Evolutionary conservation across 2,888 invertebrate genomes (phyloP).

Genomic region (Drosophila kanekoi): DNA sequence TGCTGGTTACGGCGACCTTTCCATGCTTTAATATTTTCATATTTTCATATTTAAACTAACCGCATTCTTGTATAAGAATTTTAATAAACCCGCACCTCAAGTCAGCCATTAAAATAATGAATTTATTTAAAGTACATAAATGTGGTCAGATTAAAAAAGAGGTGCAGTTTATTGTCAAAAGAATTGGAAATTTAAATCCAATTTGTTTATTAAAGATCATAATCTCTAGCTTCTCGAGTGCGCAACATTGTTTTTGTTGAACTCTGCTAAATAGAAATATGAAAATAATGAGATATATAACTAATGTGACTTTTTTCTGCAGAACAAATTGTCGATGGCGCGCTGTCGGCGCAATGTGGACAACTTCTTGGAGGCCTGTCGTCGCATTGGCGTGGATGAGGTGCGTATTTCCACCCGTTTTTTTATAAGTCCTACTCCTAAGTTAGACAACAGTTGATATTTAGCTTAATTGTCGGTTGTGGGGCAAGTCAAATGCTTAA

Average conservation of each 20-base stretch:
- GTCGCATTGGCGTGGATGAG: constrained; percentile 97
- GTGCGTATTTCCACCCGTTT: constrained; percentile 86
- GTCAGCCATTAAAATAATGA: too few species aligned
- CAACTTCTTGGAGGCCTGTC: constrained; percentile 97
- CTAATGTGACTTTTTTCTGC: constrained; percentile 73
- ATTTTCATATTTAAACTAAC: too few species aligned
- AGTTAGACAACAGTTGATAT: constrained; percentile 22
- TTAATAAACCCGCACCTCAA: too few species aligned
- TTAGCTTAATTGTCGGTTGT: constrained; percentile 32
- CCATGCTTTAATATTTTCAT: too few species aligned
- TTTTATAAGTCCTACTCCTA: constrained; percentile 17
- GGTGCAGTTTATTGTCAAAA: too few species aligned
- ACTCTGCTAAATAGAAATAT: background rate
- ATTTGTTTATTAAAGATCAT: too few species aligned
- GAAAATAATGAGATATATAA: background rate
- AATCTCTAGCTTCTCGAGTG: background rate
- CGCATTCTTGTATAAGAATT: too few species aligned
- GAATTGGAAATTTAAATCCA: too few species aligned
- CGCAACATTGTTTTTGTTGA: background rate
- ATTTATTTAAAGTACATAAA: too few species aligned
- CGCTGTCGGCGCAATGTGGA: constrained; percentile 97
- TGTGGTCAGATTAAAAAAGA: too few species aligned
- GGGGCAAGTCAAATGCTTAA: constrained; percentile 35
- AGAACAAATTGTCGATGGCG: constrained; percentile 98
- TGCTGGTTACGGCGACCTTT: too few species aligned